Evolutionary conservation across 1,140 invertebrate species (phyloP).

Genomic region (Microplitis demolitor): DNA sequence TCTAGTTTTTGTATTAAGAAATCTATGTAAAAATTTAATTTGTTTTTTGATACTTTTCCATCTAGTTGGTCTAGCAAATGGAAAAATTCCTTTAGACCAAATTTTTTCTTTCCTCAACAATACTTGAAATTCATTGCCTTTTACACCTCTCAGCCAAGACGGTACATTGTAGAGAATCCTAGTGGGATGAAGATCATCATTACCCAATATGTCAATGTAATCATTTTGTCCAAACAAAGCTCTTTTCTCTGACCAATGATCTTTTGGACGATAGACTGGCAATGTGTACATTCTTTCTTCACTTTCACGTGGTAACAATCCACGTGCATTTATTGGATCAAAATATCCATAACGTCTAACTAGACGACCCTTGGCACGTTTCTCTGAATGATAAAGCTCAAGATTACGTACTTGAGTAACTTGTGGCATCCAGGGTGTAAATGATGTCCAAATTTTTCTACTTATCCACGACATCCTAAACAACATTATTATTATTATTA

Average conservation of each 20-base stretch:
- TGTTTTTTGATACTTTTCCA: conserved; percentile 77
- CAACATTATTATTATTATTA: too few species aligned
- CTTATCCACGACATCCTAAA: conserved; percentile 42
- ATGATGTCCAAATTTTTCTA: conserved; percentile 26
- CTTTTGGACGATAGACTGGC: conserved; percentile 72
- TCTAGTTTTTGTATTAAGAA: conserved; percentile 79
- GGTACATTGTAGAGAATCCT: conserved; percentile 84
- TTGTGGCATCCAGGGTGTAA: conserved; percentile 52
- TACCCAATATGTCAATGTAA: conserved; percentile 93
- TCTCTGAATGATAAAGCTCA: conserved; percentile 73
- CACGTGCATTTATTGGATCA: conserved; percentile 69
- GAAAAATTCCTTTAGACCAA: conserved; percentile 63
- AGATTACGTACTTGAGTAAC: conserved; percentile 52
- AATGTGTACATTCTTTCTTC: conserved; percentile 63
- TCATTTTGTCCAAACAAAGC: conserved; percentile 95
- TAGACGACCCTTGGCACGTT: conserved; percentile 65
- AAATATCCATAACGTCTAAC: conserved; percentile 73
- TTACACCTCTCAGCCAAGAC: conserved; percentile 82
- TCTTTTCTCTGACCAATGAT: conserved; percentile 75
- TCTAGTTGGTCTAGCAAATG: conserved; percentile 71
- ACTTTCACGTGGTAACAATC: conserved; percentile 70
- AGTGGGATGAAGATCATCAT: conserved; percentile 79
- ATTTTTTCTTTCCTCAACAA: conserved; percentile 78
- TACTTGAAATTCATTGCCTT: conserved; percentile 85
- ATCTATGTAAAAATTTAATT: conserved; percentile 75